phyloP scores from a whole-genome alignment of 2,888 invertebrate genomes.

The Sinohyriopsis cumingii region DNA sequence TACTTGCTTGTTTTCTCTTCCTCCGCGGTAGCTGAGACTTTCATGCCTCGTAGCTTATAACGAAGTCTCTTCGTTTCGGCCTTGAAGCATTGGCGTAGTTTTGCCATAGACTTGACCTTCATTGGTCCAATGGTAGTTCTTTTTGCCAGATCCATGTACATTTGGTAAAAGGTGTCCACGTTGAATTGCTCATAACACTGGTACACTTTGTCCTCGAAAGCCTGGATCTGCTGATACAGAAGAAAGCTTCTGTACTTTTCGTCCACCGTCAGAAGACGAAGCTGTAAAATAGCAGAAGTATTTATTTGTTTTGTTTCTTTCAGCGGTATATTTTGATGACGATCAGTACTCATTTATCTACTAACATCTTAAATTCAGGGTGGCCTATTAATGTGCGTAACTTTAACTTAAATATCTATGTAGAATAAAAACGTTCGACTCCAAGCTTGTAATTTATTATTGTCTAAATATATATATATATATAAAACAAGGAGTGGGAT shows the following conservation, averaged over 20 bases:
- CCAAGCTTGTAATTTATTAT: no score
- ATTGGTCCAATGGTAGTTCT: constrained; percentile 34
- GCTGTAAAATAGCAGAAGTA: constrained; percentile 31
- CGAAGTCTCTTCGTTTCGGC: constrained; percentile 30
- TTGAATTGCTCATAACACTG: constrained; percentile 52
- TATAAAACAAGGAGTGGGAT: no score
- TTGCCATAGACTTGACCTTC: constrained; percentile 37
- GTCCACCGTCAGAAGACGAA: constrained; percentile 50
- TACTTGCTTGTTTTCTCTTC: constrained; percentile 48
- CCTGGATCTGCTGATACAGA: constrained; percentile 53
- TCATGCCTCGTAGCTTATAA: constrained; percentile 31
- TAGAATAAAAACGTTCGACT: no score
- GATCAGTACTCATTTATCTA: not conserved
- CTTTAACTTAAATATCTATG: no score
- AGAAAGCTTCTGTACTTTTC: constrained; percentile 53
- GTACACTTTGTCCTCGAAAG: constrained; percentile 59
- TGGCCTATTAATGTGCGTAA: no score
- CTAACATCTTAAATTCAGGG: no score
- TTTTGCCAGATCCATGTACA: constrained; percentile 38
- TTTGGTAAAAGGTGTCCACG: constrained; percentile 47
- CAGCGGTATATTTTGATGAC: not conserved
- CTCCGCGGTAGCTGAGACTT: constrained; percentile 25
- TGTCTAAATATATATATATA: no score
- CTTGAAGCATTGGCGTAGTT: constrained; percentile 32
- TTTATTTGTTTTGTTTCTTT: not conserved